Base-by-base conservation (phyloP, 2,888 invertebrate genomes). In the Muschampia plurimacula region DNA sequence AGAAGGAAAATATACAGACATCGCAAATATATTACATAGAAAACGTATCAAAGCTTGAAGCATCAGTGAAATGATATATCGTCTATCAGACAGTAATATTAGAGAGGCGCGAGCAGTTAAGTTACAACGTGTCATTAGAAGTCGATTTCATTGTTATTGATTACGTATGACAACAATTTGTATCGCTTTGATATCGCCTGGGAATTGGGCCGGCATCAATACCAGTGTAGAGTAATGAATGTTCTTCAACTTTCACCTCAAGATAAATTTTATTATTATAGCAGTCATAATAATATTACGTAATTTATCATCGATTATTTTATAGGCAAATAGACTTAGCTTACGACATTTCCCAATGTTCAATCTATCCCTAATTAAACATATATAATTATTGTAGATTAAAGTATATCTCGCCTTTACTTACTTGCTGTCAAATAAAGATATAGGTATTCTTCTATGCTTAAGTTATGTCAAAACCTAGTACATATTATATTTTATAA, bases 101-200 rank as follows among this genome's bases (percentile, higher is more conserved):
- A 75, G 74, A 74, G 75, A 88, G 86, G 88, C 88, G 89, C 87
- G 86, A 89, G 86, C 82, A 77, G 83, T 85, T 87, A 84, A 85
- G 86, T 89, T 85, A 87, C 83, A 87, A 81, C 79, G 83, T 86
- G 86, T 89, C 88, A 91, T 92, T 91, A 92, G 82, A 86, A 83
- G 79, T 83, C 86, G 85, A 89, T 90, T 89, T 85, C 82, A 77
- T 77, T 78, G 82, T 88, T 87, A 91, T 91, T 87, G 86, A 90
- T 91, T 89, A 85, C 83, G 82, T 82, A 84, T 87, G 87, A 89
- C 88, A 86, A 89, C 89, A 85, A 88, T 86, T 85, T 84, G 84
- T 86, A 80, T 80, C 83, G 78, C 76, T 79, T 83, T 82, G 82
- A 87, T 86, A 83, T 84, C 79, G 77, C 82, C 80, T 87, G 86